These are phyloP conservation scores for Melanotaenia pygmaea DNA, from an alignment of 2,797 vertebrate genomes.

Conservation along the genomic window DNA sequence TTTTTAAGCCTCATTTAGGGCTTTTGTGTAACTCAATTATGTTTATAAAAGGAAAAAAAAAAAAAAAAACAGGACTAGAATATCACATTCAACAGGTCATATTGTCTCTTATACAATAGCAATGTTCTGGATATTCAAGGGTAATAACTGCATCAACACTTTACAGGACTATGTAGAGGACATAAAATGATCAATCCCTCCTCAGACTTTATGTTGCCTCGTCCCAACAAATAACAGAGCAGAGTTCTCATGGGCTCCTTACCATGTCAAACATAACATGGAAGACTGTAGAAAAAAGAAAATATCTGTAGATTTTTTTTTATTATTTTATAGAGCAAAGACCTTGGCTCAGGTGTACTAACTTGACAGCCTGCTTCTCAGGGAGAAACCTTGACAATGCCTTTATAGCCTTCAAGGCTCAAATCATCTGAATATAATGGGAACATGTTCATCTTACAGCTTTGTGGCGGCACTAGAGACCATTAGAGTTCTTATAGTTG, in stretches of 20 bases:
- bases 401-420: constrained; percentile 45
- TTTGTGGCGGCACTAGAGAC: constrained; percentile 15
- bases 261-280: constrained; percentile 1
- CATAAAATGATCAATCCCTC: background rate
- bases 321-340: constrained; percentile 1
- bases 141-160: background rate
- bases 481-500: background rate
- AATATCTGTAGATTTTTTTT: background rate
- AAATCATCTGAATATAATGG: constrained; percentile 41
- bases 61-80: constrained; percentile 37
- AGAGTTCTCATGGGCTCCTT: background rate
- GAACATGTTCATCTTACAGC: constrained; percentile 37
- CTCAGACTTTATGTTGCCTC: background rate
- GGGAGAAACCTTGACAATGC: constrained; percentile 38
- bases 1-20: constrained; percentile 68
- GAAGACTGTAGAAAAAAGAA: background rate
- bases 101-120: constrained; percentile 1
- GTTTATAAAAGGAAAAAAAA: constrained; percentile 48
- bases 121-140: background rate
- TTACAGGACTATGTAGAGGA: background rate
- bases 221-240: background rate
- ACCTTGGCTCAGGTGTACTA: constrained; percentile 23
- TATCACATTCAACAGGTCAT: constrained; percentile 42
- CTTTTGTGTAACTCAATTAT: constrained; percentile 67
- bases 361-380: constrained; percentile 24